A percentile compares a stretch with the other conserved stretches of the same genome.
Conservation (phyloP, 2,797 vertebrate species). For the Acrossocheilus wenchowensis region DNA sequence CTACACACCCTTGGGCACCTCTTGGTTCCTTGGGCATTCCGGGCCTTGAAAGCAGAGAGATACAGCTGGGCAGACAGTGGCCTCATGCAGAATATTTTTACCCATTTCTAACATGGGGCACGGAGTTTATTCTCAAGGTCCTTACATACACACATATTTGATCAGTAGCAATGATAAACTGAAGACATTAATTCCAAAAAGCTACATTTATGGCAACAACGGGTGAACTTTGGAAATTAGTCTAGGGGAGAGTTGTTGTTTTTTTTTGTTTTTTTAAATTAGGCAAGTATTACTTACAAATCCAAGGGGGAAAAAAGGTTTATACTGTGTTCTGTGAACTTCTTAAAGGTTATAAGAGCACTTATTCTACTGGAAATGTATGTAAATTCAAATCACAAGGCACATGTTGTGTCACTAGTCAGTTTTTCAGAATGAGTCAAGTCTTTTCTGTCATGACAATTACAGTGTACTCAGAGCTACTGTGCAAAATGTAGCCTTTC, state of each 20-base stretch:
- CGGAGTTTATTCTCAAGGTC: not conserved
- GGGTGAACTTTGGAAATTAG: not conserved
- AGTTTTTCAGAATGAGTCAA: not conserved
- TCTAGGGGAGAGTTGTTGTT: not conserved
- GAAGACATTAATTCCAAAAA: not conserved
- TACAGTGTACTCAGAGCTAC: not conserved
- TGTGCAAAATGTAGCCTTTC: not conserved
- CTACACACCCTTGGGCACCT: slow-evolving; percentile 67
- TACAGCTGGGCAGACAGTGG: slow-evolving; percentile 34
- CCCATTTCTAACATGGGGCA: slow-evolving; percentile 40
- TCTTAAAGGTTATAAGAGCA: not conserved
- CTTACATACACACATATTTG: not conserved
- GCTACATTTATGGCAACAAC: not conserved
- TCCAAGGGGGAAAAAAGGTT: not conserved
- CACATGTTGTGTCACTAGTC: not conserved
- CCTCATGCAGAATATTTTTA: slow-evolving; percentile 6
- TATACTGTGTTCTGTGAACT: not conserved
- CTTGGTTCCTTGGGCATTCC: slow-evolving; percentile 72
- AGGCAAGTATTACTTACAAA: not conserved
- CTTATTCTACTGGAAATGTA: not conserved
- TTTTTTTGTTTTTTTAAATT: too few relatives aligned
- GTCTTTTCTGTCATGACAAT: not conserved
- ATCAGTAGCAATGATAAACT: not conserved
- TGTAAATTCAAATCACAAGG: not conserved
- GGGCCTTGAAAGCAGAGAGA: slow-evolving; percentile 54